Conservation (phyloP, 1,140 invertebrate genomes). For the Formica exsecta region DNA sequence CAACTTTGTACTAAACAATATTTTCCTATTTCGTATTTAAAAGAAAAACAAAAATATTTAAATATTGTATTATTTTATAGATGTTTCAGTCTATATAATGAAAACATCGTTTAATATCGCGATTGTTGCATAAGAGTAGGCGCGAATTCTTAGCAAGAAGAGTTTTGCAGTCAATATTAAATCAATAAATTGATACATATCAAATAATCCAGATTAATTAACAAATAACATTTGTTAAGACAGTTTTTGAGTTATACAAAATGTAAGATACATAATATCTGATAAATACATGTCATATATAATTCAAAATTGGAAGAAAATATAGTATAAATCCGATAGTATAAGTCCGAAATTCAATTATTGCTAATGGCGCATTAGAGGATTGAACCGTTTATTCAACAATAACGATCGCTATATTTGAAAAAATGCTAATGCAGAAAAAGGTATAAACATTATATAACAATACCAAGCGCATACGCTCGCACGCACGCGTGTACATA, state of each 20-base stretch:
- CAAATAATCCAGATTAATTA: background rate
- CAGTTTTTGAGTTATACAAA: background rate
- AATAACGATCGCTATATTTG: conserved; percentile 64
- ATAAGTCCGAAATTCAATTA: background rate
- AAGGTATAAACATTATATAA: conserved; percentile 54
- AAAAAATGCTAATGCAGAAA: conserved; percentile 58
- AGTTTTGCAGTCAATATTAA: too few species aligned
- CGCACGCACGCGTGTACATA: too few species aligned
- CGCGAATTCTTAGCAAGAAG: too few species aligned
- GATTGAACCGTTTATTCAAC: conserved; percentile 67
- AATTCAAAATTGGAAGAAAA: background rate
- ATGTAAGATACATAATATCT: background rate
- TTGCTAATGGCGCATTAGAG: background rate
- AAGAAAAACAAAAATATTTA: too few species aligned
- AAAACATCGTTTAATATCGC: too few species aligned
- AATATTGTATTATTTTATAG: too few species aligned
- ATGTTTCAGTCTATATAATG: too few species aligned
- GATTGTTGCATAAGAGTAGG: too few species aligned
- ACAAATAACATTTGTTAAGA: background rate
- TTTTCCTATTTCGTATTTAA: too few species aligned
- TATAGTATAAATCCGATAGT: too few species aligned
- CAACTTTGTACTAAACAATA: too few species aligned
- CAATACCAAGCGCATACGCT: background rate
- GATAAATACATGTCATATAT: background rate
- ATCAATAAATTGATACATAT: conserved; percentile 25